A percentile compares a stretch with the other conserved stretches of the same genome.
These are phyloP conservation scores for Sus scrofa DNA, from an alignment of 2,113 vertebrate genomes.

Conservation along the genomic window DNA sequence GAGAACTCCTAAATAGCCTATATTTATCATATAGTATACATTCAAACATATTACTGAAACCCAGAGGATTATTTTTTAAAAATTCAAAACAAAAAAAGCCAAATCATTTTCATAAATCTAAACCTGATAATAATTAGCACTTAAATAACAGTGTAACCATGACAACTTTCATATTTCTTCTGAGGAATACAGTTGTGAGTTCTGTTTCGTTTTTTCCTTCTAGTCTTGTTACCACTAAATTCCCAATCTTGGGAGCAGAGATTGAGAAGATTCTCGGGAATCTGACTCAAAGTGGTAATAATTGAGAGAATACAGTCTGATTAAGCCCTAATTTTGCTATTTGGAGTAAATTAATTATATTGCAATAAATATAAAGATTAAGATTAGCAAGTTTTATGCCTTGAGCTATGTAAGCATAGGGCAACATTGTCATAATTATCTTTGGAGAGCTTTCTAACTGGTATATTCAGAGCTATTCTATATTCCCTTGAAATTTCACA, in stretches of 20 bases:
- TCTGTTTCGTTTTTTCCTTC: background rate
- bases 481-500: conserved; percentile 64
- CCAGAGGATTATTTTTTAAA: background rate
- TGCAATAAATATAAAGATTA: conserved; percentile 64
- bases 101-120: conserved; percentile 3
- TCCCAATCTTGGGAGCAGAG: background rate
- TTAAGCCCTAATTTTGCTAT: conserved; percentile 49
- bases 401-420: background rate
- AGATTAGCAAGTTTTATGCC: conserved; percentile 54
- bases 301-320: conserved; percentile 53
- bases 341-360: conserved; percentile 69
- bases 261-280: conserved; percentile 42
- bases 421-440: background rate
- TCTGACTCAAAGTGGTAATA: conserved; percentile 15
- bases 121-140: background rate
- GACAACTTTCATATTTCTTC: background rate
- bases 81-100: background rate
- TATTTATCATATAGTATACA: background rate
- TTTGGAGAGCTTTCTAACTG: conserved; percentile 33
- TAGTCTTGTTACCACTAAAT: background rate
- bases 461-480: background rate
- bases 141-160: background rate
- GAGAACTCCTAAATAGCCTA: background rate
- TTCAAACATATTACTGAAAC: background rate
- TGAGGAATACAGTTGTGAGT: background rate